Conservation (phyloP, 2,888 invertebrate genomes). For the Lepidochrysops patricia region DNA sequence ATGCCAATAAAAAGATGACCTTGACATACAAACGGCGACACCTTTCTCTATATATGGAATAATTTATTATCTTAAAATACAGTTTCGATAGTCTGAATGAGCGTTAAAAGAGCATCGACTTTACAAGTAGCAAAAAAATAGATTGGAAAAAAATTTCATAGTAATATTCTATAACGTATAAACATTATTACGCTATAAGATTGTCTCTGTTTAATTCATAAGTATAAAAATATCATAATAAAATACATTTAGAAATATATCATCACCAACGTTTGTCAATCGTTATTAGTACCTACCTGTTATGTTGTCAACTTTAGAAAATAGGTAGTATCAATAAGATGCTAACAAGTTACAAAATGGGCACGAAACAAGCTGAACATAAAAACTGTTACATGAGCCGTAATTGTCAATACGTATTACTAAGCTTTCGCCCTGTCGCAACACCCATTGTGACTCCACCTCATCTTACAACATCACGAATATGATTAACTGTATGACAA, state of each 20-base stretch:
- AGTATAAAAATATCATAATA: no score
- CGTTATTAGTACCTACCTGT: no score
- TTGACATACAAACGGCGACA: conserved; percentile 25
- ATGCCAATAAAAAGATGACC: conserved; percentile 19
- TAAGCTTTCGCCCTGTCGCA: conserved; percentile 67
- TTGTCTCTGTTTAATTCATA: no score
- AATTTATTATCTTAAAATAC: neutral
- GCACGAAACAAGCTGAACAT: conserved; percentile 32
- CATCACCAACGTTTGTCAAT: no score
- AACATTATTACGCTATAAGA: no score
- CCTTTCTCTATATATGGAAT: conserved; percentile 19
- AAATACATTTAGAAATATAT: no score
- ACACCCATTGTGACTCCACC: conserved; percentile 67
- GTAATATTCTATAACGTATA: no score
- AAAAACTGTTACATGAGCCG: conserved; percentile 52
- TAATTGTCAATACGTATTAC: conserved; percentile 45
- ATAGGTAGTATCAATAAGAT: neutral
- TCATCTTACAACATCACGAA: conserved; percentile 63
- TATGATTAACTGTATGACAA: conserved; percentile 65
- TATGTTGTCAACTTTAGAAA: no score
- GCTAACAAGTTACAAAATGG: neutral
- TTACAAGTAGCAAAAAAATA: no score
- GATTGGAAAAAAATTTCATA: no score
- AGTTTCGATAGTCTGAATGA: neutral
- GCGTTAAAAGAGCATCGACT: no score